A percentile compares a stretch with the other conserved stretches of the same genome.
phyloP scores from a whole-genome alignment of 1,140 invertebrate species.

The Apolygus lucorum region DNA sequence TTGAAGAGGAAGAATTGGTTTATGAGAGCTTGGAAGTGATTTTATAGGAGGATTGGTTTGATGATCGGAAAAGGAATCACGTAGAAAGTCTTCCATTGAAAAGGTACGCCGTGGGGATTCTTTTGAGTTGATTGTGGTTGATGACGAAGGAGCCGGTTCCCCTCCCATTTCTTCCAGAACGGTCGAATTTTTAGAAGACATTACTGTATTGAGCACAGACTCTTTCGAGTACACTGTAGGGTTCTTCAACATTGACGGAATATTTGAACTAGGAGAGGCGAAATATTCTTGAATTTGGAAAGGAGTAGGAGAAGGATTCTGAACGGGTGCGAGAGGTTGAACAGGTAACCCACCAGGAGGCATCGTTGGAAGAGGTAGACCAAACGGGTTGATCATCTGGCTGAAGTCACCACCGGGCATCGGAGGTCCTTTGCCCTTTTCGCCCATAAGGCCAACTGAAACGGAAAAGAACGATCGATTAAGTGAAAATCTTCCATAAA shows the following conservation, averaged over 20 bases:
- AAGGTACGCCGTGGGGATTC: too few species aligned
- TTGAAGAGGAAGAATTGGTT: too few species aligned
- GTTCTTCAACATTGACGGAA: too few species aligned
- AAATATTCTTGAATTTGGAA: not conserved
- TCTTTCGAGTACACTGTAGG: too few species aligned
- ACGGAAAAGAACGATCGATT: not conserved
- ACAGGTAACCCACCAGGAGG: not conserved
- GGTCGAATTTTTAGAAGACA: not conserved
- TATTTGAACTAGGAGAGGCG: not conserved
- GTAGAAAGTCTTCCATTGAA: too few species aligned
- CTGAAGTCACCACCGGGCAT: not conserved
- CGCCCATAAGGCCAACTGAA: constrained; percentile 11
- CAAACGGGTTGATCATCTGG: constrained; percentile 16
- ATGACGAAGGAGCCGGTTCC: not conserved
- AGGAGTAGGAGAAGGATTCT: not conserved
- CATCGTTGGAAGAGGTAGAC: constrained; percentile 2
- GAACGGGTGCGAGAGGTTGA: not conserved
- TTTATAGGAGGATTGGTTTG: too few species aligned
- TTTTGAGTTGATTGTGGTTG: too few species aligned
- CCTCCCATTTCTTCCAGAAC: too few species aligned
- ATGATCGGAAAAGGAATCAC: too few species aligned
- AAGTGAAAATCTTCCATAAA: not conserved
- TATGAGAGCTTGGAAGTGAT: too few species aligned
- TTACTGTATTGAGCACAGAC: too few species aligned
- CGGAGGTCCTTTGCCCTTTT: constrained; percentile 10